These are phyloP conservation scores for Hydra vulgaris DNA, from an alignment of 30 jellyfish, hydroid and myxozoan genomes.

Conservation along the genomic window DNA sequence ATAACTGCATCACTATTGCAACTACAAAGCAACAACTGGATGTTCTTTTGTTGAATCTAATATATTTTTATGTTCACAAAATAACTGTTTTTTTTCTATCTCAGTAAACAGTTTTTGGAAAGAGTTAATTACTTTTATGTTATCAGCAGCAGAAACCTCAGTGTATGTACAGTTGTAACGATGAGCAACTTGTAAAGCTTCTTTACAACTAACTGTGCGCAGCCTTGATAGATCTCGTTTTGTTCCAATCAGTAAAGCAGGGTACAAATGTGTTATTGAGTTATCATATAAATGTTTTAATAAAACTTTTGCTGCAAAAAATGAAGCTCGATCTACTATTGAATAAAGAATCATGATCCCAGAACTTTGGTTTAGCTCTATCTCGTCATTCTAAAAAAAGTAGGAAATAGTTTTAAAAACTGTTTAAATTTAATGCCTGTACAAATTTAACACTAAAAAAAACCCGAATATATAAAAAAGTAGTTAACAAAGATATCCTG, in stretches of 20 bases:
- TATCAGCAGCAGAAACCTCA: conserved; percentile 29
- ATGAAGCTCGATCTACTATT: conserved; percentile 28
- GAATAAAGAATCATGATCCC: conserved; percentile 33
- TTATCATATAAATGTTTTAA: conserved; percentile 1
- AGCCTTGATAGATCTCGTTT: conserved; percentile 35
- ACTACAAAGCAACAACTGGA: not conserved
- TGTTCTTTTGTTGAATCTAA: not conserved
- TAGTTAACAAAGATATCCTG: too few species aligned
- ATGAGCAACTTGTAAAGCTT: conserved; percentile 12
- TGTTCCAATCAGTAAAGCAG: conserved; percentile 30
- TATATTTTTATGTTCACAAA: not conserved
- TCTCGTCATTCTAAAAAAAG: conserved; percentile 14
- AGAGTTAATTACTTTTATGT: conserved; percentile 18
- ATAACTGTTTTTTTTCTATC: conserved; percentile 14
- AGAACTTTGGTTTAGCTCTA: conserved; percentile 15
- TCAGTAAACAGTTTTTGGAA: conserved; percentile 28
- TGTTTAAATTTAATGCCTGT: too few species aligned
- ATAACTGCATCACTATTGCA: too few species aligned
- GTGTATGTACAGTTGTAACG: conserved; percentile 23
- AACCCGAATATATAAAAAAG: too few species aligned
- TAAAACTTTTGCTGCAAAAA: conserved; percentile 4
- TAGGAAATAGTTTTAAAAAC: too few species aligned
- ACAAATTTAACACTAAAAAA: too few species aligned
- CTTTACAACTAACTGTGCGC: conserved; percentile 11
- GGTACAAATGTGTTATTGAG: conserved; percentile 12